These are phyloP conservation scores for Heliconius congener DNA, from an alignment of 1,140 invertebrate species.

Conservation along the genomic window DNA sequence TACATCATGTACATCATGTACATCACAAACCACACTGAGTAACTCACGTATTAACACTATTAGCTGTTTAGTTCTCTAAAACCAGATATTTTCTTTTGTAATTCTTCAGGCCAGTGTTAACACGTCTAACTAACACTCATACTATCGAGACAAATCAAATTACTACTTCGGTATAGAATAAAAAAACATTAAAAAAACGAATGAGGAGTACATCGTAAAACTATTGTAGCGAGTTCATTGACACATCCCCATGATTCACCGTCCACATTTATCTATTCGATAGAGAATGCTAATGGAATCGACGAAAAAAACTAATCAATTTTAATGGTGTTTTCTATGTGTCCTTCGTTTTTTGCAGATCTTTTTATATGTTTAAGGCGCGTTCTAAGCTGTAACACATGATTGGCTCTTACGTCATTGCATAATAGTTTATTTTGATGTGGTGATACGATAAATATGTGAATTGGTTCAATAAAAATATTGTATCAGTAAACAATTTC, in stretches of 20 bases:
- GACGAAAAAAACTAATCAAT: constrained; percentile 44
- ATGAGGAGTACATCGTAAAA: constrained; percentile 50
- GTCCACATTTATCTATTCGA: constrained; percentile 51
- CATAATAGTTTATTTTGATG: background rate
- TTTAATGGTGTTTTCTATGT: constrained; percentile 28
- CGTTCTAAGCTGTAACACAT: background rate
- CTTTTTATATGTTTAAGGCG: constrained; percentile 17
- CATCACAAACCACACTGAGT: background rate
- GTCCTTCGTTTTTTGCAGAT: constrained; percentile 15
- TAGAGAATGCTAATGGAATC: constrained; percentile 43
- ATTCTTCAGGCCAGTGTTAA: constrained; percentile 13
- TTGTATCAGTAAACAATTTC: background rate
- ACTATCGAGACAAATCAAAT: constrained; percentile 33
- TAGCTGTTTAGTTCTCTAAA: background rate
- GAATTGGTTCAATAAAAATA: background rate
- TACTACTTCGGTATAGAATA: constrained; percentile 31
- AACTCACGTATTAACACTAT: constrained; percentile 1
- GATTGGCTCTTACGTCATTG: constrained; percentile 1
- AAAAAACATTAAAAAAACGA: constrained; percentile 33
- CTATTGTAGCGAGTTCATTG: constrained; percentile 56
- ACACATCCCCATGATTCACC: constrained; percentile 54
- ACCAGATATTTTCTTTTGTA: background rate
- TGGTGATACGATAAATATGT: background rate
- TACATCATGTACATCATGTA: background rate
- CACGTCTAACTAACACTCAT: constrained; percentile 14